phyloP scores from a whole-genome alignment of 2,888 invertebrate genomes.

The Empis stercorea region DNA sequence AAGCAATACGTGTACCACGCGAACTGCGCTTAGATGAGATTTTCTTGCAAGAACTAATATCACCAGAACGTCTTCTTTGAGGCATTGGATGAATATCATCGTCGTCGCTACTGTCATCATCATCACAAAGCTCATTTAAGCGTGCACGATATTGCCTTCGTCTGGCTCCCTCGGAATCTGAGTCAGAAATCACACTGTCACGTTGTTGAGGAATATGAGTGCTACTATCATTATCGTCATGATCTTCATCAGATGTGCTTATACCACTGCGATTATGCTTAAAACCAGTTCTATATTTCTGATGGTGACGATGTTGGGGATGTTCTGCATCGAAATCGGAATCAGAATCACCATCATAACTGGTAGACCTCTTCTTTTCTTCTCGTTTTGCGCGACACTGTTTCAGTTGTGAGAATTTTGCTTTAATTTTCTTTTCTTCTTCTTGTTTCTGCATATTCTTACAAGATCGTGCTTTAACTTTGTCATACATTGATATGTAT shows the following conservation, averaged over 20 bases:
- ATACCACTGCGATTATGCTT: conserved; percentile 26
- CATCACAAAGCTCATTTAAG: conserved; percentile 38
- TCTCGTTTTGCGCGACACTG: conserved; percentile 77
- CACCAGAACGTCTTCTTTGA: too few species aligned
- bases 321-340: conserved; percentile 41
- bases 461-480: conserved; percentile 85
- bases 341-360: conserved; percentile 80
- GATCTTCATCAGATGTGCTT: conserved; percentile 44
- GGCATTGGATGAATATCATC: conserved; percentile 21
- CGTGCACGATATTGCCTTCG: conserved; percentile 36
- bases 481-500: conserved; percentile 96
- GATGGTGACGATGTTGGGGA: conserved; percentile 21
- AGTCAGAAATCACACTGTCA: conserved; percentile 31
- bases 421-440: conserved; percentile 81
- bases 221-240: not conserved
- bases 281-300: conserved; percentile 14
- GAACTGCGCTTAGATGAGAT: conserved; percentile 52
- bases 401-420: conserved; percentile 78
- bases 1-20: conserved; percentile 54
- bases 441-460: conserved; percentile 88
- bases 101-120: conserved; percentile 27
- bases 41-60: conserved; percentile 34
- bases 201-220: conserved; percentile 14
- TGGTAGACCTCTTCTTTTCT: conserved; percentile 77
- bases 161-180: conserved; percentile 38